Base-by-base conservation (phyloP, 2,113 vertebrate species). In the Rhinoptilus africanus region DNA sequence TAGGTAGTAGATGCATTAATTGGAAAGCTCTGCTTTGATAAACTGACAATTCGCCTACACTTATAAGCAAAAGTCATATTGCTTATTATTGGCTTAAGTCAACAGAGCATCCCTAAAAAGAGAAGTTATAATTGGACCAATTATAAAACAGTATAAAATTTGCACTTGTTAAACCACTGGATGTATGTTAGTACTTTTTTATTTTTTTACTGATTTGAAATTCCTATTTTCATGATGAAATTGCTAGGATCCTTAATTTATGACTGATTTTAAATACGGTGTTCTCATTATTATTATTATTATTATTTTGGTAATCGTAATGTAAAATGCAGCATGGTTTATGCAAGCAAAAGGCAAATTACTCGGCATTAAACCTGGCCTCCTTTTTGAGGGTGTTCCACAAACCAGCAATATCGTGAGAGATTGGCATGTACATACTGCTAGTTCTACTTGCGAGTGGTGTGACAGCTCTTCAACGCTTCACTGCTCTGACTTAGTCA, bases 211-310 rank as follows among this genome's bases (percentile, higher is more conserved):
- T 96, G 96, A 96, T 95, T 84, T 98, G 96, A 98, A 98, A 97
- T 97, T 98, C 95, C 97, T 98, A 97, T 91, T 96, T 97, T 97
- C 92, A 96, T 98, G 98, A 98, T 97, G 96, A 98, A 98, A 98
- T 98, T 98, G 98, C 98, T 99, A 99, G 98, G 98, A 98, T 98
- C 97, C 97, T 98, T 99, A 99, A 99, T 98, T 99, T 98, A 98
- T 98, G 98, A 98, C 97, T 98, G 97, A 98, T 98, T 97, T 97
- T 97, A 96, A 96, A 85, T 79, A 85, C 96, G 94, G 97, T 98
- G 92, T 96, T 98, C 96, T 92, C 97, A 97, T 96, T 79, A 91
- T 91, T 96, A 85, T 95, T 85, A 60, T 87, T 78, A 23, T 83
- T 94, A 50, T 92, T 94, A 76, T 97, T 97, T 98, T 98, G 98